Evolutionary conservation across 2,888 invertebrate species (phyloP).

Genomic region (Teinopalpus imperialis): DNA sequence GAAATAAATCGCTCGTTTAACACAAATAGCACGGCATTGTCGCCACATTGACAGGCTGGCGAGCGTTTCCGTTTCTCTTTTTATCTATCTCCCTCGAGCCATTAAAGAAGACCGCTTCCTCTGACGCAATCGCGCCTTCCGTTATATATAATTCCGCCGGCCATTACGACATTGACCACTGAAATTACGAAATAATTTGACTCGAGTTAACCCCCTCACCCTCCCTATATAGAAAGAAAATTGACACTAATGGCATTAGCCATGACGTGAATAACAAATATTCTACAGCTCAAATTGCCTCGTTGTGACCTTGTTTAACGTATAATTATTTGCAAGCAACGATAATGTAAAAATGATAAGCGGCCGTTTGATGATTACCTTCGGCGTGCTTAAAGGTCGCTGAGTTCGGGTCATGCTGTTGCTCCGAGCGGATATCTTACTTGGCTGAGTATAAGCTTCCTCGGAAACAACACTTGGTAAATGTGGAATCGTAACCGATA

Average conservation of each 20-base stretch:
- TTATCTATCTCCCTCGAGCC: constrained; percentile 44
- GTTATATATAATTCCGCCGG: constrained; percentile 47
- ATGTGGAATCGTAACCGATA: constrained; percentile 46
- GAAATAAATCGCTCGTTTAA: constrained; percentile 80
- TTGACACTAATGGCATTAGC: constrained; percentile 29
- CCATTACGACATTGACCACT: constrained; percentile 33
- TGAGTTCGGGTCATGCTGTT: constrained; percentile 15
- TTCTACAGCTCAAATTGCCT: constrained; percentile 6
- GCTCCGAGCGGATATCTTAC: constrained; percentile 2
- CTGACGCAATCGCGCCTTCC: constrained; percentile 57
- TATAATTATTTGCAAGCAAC: constrained; percentile 22
- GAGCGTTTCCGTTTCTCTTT: constrained; percentile 75
- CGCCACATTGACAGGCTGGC: constrained; percentile 73
- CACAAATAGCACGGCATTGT: constrained; percentile 79
- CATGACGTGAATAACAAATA: constrained; percentile 4
- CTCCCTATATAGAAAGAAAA: constrained; percentile 40
- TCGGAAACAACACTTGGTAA: constrained; percentile 29
- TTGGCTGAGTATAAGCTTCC: constrained; percentile 25
- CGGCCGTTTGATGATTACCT: constrained; percentile 23
- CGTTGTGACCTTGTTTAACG: constrained; percentile 27
- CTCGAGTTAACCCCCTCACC: constrained; percentile 37
- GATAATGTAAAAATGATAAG: constrained; percentile 21
- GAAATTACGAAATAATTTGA: constrained; percentile 44
- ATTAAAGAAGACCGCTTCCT: constrained; percentile 43
- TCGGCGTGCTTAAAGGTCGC: constrained; percentile 20